These are phyloP conservation scores for Drosophila lacteicornis DNA, from an alignment of 1,140 invertebrate species.

Conservation along the genomic window DNA sequence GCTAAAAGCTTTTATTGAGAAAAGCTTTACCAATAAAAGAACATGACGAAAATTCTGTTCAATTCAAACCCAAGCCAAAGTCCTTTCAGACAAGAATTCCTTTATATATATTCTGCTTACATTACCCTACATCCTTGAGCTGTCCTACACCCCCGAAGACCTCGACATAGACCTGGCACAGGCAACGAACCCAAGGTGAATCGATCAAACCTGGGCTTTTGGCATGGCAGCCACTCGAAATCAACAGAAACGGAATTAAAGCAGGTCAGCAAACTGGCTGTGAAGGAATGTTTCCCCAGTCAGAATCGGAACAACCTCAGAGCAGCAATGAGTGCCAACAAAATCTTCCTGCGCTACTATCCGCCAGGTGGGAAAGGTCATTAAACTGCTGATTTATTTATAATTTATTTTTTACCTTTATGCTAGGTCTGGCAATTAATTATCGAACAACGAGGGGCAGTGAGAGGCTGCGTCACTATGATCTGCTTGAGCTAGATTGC, in stretches of 20 bases:
- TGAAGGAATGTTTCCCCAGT: slow-evolving; percentile 48
- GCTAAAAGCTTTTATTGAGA: slow-evolving; percentile 13
- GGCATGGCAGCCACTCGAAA: slow-evolving; percentile 43
- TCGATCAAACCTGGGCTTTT: slow-evolving; percentile 65
- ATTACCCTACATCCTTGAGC: slow-evolving; percentile 29
- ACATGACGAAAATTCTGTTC: background rate
- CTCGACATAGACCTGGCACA: slow-evolving; percentile 60
- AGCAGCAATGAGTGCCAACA: slow-evolving; percentile 87
- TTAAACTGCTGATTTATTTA: background rate
- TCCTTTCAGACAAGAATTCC: slow-evolving; percentile 1
- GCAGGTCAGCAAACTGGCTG: slow-evolving; percentile 72
- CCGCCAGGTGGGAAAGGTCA: slow-evolving; percentile 86
- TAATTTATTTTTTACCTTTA: background rate
- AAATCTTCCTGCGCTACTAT: slow-evolving; percentile 89
- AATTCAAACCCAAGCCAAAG: slow-evolving; percentile 4
- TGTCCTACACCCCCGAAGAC: slow-evolving; percentile 12
- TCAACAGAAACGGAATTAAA: slow-evolving; percentile 67
- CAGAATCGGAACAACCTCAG: slow-evolving; percentile 24
- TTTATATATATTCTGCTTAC: background rate
- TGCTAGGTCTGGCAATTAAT: slow-evolving; percentile 76
- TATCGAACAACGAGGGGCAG: slow-evolving; percentile 84
- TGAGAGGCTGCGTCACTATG: slow-evolving; percentile 87
- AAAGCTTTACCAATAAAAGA: slow-evolving; percentile 11
- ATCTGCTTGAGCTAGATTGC: slow-evolving; percentile 87
- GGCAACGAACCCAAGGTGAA: slow-evolving; percentile 42